Evolutionary conservation across 2,113 vertebrate genomes (phyloP).

Genomic region (Petrocephalus microphthalmus): DNA sequence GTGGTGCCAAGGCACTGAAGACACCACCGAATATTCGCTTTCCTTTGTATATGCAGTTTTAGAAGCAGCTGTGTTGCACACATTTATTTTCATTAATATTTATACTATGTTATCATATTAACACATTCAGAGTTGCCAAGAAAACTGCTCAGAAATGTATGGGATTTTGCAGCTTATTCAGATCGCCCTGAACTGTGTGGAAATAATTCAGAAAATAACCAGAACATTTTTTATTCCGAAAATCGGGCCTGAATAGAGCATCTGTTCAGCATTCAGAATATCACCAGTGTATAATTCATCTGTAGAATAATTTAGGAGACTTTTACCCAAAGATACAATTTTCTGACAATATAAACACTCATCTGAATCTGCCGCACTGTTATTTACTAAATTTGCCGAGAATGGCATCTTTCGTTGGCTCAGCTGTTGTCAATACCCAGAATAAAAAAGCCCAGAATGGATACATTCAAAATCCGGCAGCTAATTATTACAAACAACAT

Average conservation of each 20-base stretch:
- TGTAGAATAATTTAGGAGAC: background rate
- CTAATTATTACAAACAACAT: background rate
- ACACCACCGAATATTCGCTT: background rate
- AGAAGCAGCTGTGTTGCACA: background rate
- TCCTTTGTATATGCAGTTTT: background rate
- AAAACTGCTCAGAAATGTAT: background rate
- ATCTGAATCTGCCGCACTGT: background rate
- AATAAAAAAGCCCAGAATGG: background rate
- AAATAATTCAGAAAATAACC: background rate
- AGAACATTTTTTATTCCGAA: background rate
- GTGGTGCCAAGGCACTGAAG: background rate
- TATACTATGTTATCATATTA: background rate
- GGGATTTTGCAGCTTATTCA: background rate
- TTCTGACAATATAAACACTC: background rate
- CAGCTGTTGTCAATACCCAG: background rate
- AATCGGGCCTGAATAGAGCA: background rate
- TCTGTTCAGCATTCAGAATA: constrained; percentile 4
- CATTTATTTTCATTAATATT: constrained; percentile 2
- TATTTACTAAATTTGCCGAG: constrained; percentile 1
- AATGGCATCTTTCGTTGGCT: background rate
- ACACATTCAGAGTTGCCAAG: background rate
- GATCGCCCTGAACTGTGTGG: background rate
- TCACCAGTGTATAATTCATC: background rate
- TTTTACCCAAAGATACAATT: constrained; percentile 5
- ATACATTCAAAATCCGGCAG: background rate